These are phyloP conservation scores for Rhaphigaster nebulosa DNA, from an alignment of 2,888 invertebrate species.

Conservation along the genomic window DNA sequence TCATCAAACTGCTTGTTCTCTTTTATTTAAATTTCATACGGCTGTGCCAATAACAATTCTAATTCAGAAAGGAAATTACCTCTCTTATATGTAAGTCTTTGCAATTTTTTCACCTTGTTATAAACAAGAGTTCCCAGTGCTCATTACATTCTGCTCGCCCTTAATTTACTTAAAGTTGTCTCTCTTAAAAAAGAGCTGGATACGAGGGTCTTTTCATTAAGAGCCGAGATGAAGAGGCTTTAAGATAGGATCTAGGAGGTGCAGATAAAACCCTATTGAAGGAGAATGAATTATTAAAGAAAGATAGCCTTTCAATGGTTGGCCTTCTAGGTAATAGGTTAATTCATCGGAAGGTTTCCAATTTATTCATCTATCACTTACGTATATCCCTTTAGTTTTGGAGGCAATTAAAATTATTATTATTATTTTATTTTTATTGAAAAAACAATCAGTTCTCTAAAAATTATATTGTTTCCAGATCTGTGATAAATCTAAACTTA, in stretches of 20 bases:
- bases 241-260: constrained; percentile 2
- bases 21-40: not conserved
- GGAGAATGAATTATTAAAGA: not conserved
- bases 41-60: not conserved
- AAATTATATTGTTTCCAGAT: too few relatives aligned
- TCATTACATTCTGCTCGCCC: not conserved
- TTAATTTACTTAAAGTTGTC: not conserved
- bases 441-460: too few relatives aligned
- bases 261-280: not conserved
- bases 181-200: constrained; percentile 19
- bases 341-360: not conserved
- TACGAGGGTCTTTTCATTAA: not conserved
- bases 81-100: not conserved
- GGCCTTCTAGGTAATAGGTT: not conserved
- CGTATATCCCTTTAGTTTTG: not conserved
- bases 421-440: not conserved
- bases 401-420: not conserved
- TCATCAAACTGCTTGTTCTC: not conserved
- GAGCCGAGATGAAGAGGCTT: not conserved
- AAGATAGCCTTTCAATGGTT: not conserved
- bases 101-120: not conserved
- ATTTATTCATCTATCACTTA: not conserved
- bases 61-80: not conserved
- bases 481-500: too few relatives aligned
- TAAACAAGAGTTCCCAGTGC: not conserved